Percentiles rank a stretch among this genome's conserved stretches.
These are phyloP conservation scores for Trialeurodes vaporariorum DNA, from an alignment of 1,140 invertebrate genomes.

Conservation along the genomic window DNA sequence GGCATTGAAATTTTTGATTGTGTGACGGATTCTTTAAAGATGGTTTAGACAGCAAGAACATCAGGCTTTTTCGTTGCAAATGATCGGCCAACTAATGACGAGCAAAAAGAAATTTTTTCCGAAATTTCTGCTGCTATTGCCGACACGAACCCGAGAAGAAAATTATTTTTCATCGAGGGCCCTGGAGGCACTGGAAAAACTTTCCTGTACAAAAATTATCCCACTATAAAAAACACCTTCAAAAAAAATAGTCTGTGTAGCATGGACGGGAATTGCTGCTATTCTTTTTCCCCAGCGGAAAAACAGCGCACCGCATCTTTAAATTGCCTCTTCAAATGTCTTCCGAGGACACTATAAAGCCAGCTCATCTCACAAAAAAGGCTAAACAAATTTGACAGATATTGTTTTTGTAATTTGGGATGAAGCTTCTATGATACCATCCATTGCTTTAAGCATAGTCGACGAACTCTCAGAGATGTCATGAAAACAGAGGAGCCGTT, in stretches of 20 bases:
- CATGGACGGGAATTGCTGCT: conserved; percentile 28
- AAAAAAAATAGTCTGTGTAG: conserved; percentile 16
- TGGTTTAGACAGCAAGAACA: not conserved
- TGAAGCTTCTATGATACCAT: conserved; percentile 5
- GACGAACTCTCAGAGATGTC: conserved; percentile 1
- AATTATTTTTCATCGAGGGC: conserved; percentile 25
- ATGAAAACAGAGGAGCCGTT: conserved; percentile 5
- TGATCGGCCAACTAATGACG: not conserved
- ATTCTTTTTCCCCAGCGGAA: conserved; percentile 23
- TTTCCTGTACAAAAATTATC: conserved; percentile 20
- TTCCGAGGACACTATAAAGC: not conserved
- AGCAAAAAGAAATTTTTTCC: conserved; percentile 13
- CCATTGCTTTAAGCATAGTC: not conserved
- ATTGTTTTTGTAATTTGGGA: not conserved
- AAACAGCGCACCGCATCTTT: conserved; percentile 27
- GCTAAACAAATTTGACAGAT: not conserved
- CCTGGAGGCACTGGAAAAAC: conserved; percentile 30
- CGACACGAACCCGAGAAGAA: not conserved
- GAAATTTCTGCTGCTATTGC: not conserved
- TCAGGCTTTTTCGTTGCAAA: not conserved
- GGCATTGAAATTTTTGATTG: not conserved
- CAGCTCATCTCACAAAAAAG: not conserved
- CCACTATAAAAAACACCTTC: conserved; percentile 10
- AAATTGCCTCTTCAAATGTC: conserved; percentile 7
- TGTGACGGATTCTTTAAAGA: not conserved